Evolutionary conservation across 2,797 vertebrate genomes (phyloP).

Genomic region (Staurois parvus): DNA sequence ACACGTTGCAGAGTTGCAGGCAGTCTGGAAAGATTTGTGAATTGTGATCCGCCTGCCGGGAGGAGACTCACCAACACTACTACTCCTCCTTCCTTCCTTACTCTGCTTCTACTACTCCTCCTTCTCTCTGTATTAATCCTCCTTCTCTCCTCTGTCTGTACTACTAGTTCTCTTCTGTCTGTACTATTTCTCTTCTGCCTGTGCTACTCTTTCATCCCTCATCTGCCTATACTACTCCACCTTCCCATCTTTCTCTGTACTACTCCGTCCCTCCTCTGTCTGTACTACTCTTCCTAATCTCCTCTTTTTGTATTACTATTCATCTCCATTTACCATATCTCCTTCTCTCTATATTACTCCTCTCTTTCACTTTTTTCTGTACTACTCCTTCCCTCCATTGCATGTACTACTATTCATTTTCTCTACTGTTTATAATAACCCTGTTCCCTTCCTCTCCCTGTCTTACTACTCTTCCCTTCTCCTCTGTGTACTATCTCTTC

Average conservation of each 20-base stretch:
- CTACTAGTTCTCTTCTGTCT: not conserved
- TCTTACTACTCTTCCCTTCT: not conserved
- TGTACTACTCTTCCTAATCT: not conserved
- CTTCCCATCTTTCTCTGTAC: no score
- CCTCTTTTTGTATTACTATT: no score
- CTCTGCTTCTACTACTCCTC: not conserved
- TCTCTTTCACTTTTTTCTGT: no score
- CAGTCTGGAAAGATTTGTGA: not conserved
- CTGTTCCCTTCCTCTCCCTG: no score
- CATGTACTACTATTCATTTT: no score
- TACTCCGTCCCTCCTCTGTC: no score
- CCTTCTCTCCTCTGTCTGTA: not conserved
- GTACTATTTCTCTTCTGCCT: not conserved
- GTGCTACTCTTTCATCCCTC: not conserved
- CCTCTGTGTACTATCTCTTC: not conserved
- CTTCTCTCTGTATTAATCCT: not conserved
- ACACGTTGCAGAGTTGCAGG: conserved; percentile 41
- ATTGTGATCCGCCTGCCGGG: conserved; percentile 10
- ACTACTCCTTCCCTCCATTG: no score
- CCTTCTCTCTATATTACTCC: no score
- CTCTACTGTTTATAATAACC: no score
- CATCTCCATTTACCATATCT: no score
- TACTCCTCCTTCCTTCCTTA: not conserved
- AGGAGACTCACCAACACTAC: not conserved
- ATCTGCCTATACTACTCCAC: no score